These are phyloP conservation scores for Euura saliciscinereae DNA, from an alignment of 1,140 invertebrate genomes.

Conservation along the genomic window DNA sequence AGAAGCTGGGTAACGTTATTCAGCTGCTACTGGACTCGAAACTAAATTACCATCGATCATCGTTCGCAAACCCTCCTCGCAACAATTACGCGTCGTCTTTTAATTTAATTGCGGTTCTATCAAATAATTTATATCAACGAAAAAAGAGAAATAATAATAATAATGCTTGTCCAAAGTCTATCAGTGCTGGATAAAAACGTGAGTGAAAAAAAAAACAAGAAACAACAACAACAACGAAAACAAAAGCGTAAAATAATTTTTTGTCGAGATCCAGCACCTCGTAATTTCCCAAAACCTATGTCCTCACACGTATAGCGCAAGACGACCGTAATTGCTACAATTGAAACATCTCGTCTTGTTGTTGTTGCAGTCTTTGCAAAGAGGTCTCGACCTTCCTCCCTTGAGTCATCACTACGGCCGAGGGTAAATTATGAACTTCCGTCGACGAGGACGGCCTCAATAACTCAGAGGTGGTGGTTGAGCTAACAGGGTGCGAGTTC, in stretches of 20 bases:
- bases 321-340: conserved; percentile 70
- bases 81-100: background rate
- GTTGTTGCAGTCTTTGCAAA: conserved; percentile 77
- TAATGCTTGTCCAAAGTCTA: background rate
- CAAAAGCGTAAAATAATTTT: background rate
- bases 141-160: too few species aligned
- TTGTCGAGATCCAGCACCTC: background rate
- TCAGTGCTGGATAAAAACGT: background rate
- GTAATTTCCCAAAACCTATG: conserved; percentile 6
- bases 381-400: conserved; percentile 78
- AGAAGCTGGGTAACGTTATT: too few species aligned
- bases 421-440: conserved; percentile 54
- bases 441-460: conserved; percentile 49
- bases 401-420: conserved; percentile 77
- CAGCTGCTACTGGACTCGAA: too few species aligned
- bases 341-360: conserved; percentile 88
- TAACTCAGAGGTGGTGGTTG: conserved; percentile 40
- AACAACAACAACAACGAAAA: background rate
- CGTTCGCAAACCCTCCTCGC: background rate
- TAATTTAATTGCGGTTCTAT: too few species aligned
- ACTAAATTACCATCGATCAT: background rate
- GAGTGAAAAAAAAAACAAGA: too few species aligned
- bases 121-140: too few species aligned
- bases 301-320: conserved; percentile 5
- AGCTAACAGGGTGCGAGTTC: conserved; percentile 57